These are phyloP conservation scores for Drosophila neonasuta DNA, from an alignment of 2,888 invertebrate species.

Conservation along the genomic window DNA sequence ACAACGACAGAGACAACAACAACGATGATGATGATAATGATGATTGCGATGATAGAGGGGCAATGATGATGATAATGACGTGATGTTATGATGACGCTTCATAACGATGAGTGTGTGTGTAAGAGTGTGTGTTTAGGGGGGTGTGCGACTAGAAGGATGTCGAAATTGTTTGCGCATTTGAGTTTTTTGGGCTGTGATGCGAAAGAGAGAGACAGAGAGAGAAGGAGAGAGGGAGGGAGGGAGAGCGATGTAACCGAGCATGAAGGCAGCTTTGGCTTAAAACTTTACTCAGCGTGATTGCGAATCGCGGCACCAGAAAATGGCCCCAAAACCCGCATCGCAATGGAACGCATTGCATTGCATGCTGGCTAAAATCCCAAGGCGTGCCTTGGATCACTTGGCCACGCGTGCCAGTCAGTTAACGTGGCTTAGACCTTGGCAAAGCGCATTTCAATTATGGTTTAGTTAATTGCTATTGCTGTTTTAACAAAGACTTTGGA, in stretches of 20 bases:
- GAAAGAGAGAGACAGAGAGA: slow-evolving; percentile 17
- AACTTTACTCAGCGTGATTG: slow-evolving; percentile 75
- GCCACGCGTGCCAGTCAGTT: slow-evolving; percentile 49
- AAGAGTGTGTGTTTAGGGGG: slow-evolving; percentile 1
- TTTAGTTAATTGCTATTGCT: slow-evolving; percentile 59
- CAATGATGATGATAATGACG: slow-evolving; percentile 38
- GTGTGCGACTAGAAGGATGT: slow-evolving; percentile 51
- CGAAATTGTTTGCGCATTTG: slow-evolving; percentile 41
- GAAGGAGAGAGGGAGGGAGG: neutral
- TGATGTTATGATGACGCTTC: slow-evolving; percentile 29
- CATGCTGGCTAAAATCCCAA: slow-evolving; percentile 46
- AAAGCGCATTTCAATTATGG: slow-evolving; percentile 65
- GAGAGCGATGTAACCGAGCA: slow-evolving; percentile 50
- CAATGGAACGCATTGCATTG: slow-evolving; percentile 36
- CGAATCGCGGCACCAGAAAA: slow-evolving; percentile 40
- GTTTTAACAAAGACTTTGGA: slow-evolving; percentile 59
- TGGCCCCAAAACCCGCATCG: slow-evolving; percentile 33
- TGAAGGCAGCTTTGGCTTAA: slow-evolving; percentile 70
- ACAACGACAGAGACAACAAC: slow-evolving; percentile 22
- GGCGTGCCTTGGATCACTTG: slow-evolving; percentile 56
- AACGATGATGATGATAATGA: slow-evolving; percentile 28
- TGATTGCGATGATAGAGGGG: slow-evolving; percentile 28
- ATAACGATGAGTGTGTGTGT: slow-evolving; percentile 19
- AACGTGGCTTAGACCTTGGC: slow-evolving; percentile 51
- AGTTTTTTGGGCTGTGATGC: slow-evolving; percentile 14